Evolutionary conservation across 2,888 invertebrate species (phyloP).

Genomic region (Leucophenga montana): DNA sequence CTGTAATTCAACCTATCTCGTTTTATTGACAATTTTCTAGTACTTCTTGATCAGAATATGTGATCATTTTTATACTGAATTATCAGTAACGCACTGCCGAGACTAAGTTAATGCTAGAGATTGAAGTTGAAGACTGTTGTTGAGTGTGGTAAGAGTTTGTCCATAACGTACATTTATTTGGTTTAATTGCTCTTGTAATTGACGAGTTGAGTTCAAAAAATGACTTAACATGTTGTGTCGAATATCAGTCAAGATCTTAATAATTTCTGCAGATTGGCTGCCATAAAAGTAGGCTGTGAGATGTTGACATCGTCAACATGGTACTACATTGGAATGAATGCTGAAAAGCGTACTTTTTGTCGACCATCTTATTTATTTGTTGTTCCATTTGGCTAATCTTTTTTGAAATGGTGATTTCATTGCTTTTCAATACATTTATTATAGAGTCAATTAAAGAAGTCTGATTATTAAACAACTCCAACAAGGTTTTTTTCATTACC

Average conservation of each 20-base stretch:
- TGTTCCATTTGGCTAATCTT: not conserved
- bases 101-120: too few species aligned
- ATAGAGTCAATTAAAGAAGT: conserved; percentile 41
- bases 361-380: not conserved
- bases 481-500: conserved; percentile 31
- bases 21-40: too few species aligned
- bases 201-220: not conserved
- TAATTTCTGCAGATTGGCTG: not conserved
- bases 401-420: not conserved
- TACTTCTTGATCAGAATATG: too few species aligned
- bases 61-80: too few species aligned
- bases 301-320: not conserved
- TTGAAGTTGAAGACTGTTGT: not conserved
- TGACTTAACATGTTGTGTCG: not conserved
- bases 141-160: not conserved
- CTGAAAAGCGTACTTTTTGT: not conserved
- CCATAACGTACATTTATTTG: conserved; percentile 3
- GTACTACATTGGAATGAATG: not conserved
- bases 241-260: not conserved
- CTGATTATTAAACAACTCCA: conserved; percentile 31
- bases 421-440: conserved; percentile 33
- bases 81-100: too few species aligned
- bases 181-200: not conserved
- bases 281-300: not conserved
- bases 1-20: too few species aligned